phyloP scores from a whole-genome alignment of 2,113 vertebrate genomes.

The Channa argus region DNA sequence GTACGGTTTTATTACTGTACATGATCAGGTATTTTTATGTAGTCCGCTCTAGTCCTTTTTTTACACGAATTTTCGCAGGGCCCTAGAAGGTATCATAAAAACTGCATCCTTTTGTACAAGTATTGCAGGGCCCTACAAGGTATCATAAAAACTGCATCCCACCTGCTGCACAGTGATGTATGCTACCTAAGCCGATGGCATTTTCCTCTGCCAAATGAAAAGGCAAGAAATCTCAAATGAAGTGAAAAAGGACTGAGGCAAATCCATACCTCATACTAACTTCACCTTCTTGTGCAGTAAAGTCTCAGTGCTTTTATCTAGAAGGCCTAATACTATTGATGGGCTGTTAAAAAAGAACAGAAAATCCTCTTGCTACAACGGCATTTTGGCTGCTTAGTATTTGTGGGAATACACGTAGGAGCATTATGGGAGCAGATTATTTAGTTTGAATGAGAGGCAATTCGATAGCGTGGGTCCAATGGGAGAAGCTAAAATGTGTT shows the following conservation, averaged over 20 bases:
- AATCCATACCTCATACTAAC: constrained; percentile 58
- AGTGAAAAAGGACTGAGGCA: constrained; percentile 59
- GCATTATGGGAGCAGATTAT: constrained; percentile 76
- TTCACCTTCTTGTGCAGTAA: constrained; percentile 64
- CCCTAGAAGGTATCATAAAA: background rate
- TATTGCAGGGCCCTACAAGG: constrained; percentile 18
- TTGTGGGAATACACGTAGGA: constrained; percentile 72
- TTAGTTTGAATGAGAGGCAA: constrained; percentile 81
- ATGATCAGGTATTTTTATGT: background rate
- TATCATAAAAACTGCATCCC: constrained; percentile 42
- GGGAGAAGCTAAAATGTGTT: constrained; percentile 77
- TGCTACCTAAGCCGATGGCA: constrained; percentile 42
- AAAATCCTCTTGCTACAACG: constrained; percentile 63
- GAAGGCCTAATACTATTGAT: constrained; percentile 64
- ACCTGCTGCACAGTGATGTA: constrained; percentile 31
- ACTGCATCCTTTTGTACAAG: background rate
- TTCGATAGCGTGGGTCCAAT: constrained; percentile 67
- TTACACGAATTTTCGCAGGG: too few species aligned
- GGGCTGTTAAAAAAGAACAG: constrained; percentile 65
- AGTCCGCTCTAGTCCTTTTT: too few species aligned
- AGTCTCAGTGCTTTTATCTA: constrained; percentile 65
- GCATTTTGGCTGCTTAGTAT: constrained; percentile 75
- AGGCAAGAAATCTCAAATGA: constrained; percentile 57
- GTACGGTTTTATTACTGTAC: background rate
- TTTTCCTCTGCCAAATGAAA: constrained; percentile 57